These are phyloP conservation scores for Hermetia illucens DNA, from an alignment of 1,140 invertebrate species.

Conservation along the genomic window DNA sequence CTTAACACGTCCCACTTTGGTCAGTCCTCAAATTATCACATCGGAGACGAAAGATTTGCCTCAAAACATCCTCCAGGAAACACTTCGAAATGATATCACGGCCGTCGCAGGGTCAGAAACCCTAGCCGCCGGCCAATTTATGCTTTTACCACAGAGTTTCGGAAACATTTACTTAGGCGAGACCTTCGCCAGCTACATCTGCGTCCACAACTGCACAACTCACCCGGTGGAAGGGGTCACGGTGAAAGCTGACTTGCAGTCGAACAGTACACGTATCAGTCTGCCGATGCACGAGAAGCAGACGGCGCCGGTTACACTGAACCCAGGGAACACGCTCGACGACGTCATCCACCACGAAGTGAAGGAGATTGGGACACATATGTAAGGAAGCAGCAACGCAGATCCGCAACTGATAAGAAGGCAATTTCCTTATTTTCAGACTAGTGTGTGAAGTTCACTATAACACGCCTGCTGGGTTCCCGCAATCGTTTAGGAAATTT, in stretches of 20 bases:
- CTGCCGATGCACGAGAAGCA: conserved; percentile 47
- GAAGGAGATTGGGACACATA: conserved; percentile 93
- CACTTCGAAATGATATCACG: conserved; percentile 61
- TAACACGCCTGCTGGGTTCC: conserved; percentile 50
- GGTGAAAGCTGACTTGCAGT: conserved; percentile 86
- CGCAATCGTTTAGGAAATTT: conserved; percentile 80
- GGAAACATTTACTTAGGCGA: conserved; percentile 76
- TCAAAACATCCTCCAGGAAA: conserved; percentile 59
- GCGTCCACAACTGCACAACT: conserved; percentile 88
- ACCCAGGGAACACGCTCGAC: conserved; percentile 77
- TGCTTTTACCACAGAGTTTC: conserved; percentile 90
- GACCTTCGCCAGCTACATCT: conserved; percentile 95
- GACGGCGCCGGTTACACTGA: conserved; percentile 47
- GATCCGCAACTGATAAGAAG: conserved; percentile 5
- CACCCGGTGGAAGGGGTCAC: conserved; percentile 66
- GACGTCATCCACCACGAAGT: conserved; percentile 96
- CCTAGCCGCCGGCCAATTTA: conserved; percentile 71
- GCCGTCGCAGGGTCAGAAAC: conserved; percentile 64
- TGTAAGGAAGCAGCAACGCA: conserved; percentile 49
- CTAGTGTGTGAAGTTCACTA: conserved; percentile 94
- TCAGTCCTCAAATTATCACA: conserved; percentile 60
- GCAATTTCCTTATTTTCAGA: conserved; percentile 37
- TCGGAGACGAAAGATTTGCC: conserved; percentile 75
- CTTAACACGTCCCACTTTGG: conserved; percentile 72
- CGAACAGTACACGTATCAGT: conserved; percentile 69